Base-by-base conservation (phyloP, 2,113 vertebrate species). In the Cynopterus brachyotis region DNA sequence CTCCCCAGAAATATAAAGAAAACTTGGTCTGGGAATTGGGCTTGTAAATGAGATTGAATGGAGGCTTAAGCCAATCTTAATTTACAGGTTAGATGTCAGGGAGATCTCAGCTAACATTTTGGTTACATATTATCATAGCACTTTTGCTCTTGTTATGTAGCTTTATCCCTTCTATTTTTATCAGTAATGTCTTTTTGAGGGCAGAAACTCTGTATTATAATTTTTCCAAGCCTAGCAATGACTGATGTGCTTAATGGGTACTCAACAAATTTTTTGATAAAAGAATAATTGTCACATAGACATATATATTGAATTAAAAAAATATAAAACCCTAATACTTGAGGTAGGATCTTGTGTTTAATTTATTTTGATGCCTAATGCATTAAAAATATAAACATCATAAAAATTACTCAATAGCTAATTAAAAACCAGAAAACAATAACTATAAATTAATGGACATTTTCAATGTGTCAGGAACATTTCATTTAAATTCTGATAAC, bases 301-400 rank as follows among this genome's bases (percentile, higher is more conserved):
- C 24, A 79, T 66, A 70, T 69, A 75, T 69, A 92, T 67, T 92
- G 83, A 81, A 76, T 76, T 92, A 79, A 66, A 47, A 92, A 76
- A 72, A 95, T 85, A 45, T 35, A 87, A 75, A 72, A 42, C 3
- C 20, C 40, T 86, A 55, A 28, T 55, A 62, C 16, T 78, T 78
- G 53, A 95, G 50, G 47, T 60, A 88, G 37, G 20, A 72, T 78
- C 79, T 96, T 76, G 15, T 83, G 47, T 59, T 89, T 91, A 67
- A 30, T 80, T 40, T 75, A 80, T 42, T 76, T 11, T 28, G 11
- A 82, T 89, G 35, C 73, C 30, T 45, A 95, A 69, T 85, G 67
- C 20, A 76, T 70, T 57, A 60, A 88, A 76, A 93, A 86, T 64
- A 94, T 17, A 76, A 94, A 40, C 26, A 55, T 42, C 72, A 79